Percentiles rank a stretch among this genome's conserved stretches.
phyloP scores from a whole-genome alignment of 1,140 invertebrate genomes.

The Zaprionus nigranus region DNA sequence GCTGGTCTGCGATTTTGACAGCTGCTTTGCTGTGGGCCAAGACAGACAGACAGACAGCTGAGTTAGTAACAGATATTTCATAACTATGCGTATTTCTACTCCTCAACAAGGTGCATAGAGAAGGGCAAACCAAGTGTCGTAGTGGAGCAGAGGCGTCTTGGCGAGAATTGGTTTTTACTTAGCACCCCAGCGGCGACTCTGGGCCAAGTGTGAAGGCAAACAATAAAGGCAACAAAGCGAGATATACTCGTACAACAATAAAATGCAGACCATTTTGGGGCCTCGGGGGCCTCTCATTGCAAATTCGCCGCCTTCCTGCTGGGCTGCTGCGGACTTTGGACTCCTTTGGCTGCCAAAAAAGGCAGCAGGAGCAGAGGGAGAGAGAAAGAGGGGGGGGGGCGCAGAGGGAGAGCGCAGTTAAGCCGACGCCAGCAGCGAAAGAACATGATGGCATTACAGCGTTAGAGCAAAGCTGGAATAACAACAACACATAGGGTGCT shows the following conservation, averaged over 20 bases:
- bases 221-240: slow-evolving; percentile 31
- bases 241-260: slow-evolving; percentile 31
- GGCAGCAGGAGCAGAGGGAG: background rate
- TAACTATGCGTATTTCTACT: slow-evolving; percentile 4
- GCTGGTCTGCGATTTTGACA: background rate
- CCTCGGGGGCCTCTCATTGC: slow-evolving; percentile 8
- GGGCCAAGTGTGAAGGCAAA: slow-evolving; percentile 66
- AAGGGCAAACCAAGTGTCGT: slow-evolving; percentile 1
- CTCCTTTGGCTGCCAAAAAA: slow-evolving; percentile 69
- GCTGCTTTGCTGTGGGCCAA: slow-evolving; percentile 3
- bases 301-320: slow-evolving; percentile 44
- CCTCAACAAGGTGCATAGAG: background rate
- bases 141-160: background rate
- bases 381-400: background rate
- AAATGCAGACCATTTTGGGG: slow-evolving; percentile 11
- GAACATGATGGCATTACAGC: slow-evolving; percentile 44
- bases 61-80: slow-evolving; percentile 1
- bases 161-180: slow-evolving; percentile 64
- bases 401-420: slow-evolving; percentile 5
- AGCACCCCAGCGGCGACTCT: slow-evolving; percentile 43
- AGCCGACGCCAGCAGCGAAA: slow-evolving; percentile 12
- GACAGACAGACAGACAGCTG: background rate
- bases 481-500: background rate
- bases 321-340: slow-evolving; percentile 60
- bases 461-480: slow-evolving; percentile 48